Conservation (phyloP, 2,797 vertebrate genomes). For the Fundulus diaphanus region DNA sequence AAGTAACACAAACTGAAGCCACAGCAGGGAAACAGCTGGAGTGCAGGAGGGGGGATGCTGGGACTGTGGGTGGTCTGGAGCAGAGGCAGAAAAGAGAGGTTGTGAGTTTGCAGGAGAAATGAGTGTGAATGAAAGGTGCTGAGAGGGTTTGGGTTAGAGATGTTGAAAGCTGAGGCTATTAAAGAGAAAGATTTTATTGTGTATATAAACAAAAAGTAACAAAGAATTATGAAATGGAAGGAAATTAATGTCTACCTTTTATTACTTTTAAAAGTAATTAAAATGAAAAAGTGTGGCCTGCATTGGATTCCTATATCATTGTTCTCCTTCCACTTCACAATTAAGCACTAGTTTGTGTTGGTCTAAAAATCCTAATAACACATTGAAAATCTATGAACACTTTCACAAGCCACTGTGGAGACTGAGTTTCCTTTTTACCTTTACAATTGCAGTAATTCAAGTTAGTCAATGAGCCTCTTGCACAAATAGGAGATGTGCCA, state of each 20-base stretch:
- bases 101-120: slow-evolving; percentile 49
- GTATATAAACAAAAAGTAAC: background rate
- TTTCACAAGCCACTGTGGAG: background rate
- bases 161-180: slow-evolving; percentile 44
- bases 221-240: background rate
- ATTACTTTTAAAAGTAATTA: background rate
- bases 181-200: background rate
- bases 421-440: slow-evolving; percentile 48
- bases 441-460: slow-evolving; percentile 64
- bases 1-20: slow-evolving; percentile 83
- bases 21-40: slow-evolving; percentile 85
- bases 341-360: background rate
- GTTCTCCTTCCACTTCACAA: background rate
- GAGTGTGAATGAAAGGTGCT: slow-evolving; percentile 53
- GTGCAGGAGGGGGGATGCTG: slow-evolving; percentile 58
- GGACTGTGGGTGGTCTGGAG: slow-evolving; percentile 78
- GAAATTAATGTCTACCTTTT: background rate
- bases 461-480: slow-evolving; percentile 62
- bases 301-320: background rate
- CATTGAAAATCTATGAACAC: background rate
- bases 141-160: slow-evolving; percentile 36
- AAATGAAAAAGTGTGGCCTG: background rate
- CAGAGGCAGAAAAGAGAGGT: slow-evolving; percentile 40
- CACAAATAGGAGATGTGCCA: slow-evolving; percentile 38
- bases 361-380: background rate